phyloP scores from a whole-genome alignment of 2,888 invertebrate genomes.

The Bombylius major region DNA sequence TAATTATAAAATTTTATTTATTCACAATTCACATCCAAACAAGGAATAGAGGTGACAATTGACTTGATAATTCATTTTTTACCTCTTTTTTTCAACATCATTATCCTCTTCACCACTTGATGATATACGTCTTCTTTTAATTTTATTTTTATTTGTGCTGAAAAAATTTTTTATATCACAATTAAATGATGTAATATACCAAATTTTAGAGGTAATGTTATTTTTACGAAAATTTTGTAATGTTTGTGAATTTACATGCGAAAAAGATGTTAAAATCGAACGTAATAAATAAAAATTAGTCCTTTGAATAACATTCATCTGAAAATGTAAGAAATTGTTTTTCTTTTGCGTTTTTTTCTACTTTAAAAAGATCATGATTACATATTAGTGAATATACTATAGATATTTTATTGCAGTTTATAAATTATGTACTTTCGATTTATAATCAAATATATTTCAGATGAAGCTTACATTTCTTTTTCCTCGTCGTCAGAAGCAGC shows the following conservation, averaged over 20 bases:
- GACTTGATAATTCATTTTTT: neutral
- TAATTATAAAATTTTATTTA: neutral
- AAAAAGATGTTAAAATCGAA: neutral
- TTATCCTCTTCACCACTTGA: constrained; percentile 30
- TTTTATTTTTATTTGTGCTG: constrained; percentile 14
- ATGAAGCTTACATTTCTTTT: constrained; percentile 12
- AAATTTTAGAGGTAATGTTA: neutral
- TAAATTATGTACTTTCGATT: too few relatives aligned
- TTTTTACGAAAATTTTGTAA: neutral
- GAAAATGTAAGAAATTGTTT: neutral
- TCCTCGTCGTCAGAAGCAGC: constrained; percentile 10
- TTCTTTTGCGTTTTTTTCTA: too few relatives aligned
- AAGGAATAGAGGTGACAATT: too few relatives aligned
- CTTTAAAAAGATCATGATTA: neutral
- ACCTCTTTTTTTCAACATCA: constrained; percentile 11
- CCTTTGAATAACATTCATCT: neutral
- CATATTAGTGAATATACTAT: too few relatives aligned
- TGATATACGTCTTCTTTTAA: constrained; percentile 21
- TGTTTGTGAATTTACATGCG: neutral
- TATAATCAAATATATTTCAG: too few relatives aligned
- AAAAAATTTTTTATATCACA: constrained; percentile 11
- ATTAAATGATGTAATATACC: neutral
- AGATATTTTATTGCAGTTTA: too few relatives aligned
- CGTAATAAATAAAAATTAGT: neutral
- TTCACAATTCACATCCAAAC: neutral